A percentile compares a stretch with the other conserved stretches of the same genome.
Evolutionary conservation across 2,888 invertebrate species (phyloP).

Genomic region (Ormyrus thymus): DNA sequence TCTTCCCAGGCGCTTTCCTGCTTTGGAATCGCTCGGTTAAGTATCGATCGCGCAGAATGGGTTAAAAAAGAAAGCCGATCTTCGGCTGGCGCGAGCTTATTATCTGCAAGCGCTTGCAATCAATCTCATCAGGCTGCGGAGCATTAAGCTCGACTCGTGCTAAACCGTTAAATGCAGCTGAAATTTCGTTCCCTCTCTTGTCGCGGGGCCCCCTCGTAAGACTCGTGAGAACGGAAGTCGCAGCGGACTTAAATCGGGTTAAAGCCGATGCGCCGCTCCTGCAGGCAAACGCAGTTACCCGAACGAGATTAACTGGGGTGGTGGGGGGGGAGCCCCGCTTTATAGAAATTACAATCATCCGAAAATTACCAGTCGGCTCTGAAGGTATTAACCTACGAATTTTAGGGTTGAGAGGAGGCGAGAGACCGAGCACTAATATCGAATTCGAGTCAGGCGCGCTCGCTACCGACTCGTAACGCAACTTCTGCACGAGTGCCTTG

Average conservation of each 20-base stretch:
- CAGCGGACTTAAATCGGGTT: slow-evolving; percentile 40
- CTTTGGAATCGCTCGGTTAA: too few relatives aligned
- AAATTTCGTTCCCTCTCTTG: slow-evolving; percentile 20
- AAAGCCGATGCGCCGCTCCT: slow-evolving; percentile 26
- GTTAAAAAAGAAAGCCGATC: too few relatives aligned
- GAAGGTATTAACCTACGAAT: slow-evolving; percentile 37
- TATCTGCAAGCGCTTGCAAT: neutral
- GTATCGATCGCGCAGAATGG: too few relatives aligned
- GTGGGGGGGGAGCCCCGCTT: neutral
- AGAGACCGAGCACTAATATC: slow-evolving; percentile 41
- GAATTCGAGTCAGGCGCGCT: slow-evolving; percentile 50
- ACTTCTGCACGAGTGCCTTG: neutral
- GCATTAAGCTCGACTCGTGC: slow-evolving; percentile 6
- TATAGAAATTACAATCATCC: slow-evolving; percentile 54
- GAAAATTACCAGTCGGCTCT: slow-evolving; percentile 50
- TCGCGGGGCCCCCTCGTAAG: neutral
- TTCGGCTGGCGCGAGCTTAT: neutral
- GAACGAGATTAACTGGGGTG: neutral
- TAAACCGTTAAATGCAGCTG: slow-evolving; percentile 35
- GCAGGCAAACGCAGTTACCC: slow-evolving; percentile 34
- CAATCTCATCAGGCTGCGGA: slow-evolving; percentile 6
- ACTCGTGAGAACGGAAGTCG: slow-evolving; percentile 43
- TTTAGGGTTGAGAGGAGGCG: slow-evolving; percentile 34
- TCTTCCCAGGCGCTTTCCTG: too few relatives aligned
- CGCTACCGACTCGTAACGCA: slow-evolving; percentile 25